Percentiles rank a stretch among this genome's conserved stretches.
These are phyloP conservation scores for Papio anubis DNA, from an alignment of 2,113 vertebrate genomes.

Conservation along the genomic window DNA sequence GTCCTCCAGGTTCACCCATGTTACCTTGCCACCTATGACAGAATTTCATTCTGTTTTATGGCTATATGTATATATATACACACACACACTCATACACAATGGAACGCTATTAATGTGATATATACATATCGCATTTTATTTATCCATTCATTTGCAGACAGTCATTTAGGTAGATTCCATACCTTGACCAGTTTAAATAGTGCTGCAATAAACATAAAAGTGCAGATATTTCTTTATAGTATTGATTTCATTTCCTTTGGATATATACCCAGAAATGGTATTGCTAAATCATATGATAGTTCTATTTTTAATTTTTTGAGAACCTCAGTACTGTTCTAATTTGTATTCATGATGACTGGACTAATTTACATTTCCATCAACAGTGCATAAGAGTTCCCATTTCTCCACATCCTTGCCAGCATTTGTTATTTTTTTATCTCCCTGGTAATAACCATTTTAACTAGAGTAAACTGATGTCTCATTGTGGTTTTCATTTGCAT, in stretches of 20 bases:
- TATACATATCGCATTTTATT: neutral
- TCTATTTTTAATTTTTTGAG: neutral
- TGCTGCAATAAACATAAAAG: neutral
- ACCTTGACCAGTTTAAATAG: neutral
- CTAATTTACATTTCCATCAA: neutral
- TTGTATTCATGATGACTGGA: neutral
- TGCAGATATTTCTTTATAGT: neutral
- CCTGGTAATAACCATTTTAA: neutral
- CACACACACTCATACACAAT: too few species aligned
- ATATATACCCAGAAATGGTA: neutral
- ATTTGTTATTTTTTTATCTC: neutral
- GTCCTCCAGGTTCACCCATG: neutral
- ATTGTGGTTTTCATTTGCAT: neutral
- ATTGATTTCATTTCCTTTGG: neutral
- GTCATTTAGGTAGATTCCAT: neutral
- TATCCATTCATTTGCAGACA: neutral
- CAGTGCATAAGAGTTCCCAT: neutral
- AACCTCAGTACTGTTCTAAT: neutral
- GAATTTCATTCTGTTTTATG: neutral
- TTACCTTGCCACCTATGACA: neutral
- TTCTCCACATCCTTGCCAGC: neutral
- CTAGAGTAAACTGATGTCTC: neutral
- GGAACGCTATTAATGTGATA: too few species aligned
- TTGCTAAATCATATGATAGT: neutral
- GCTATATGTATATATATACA: neutral